These are phyloP conservation scores for Lampris megalopsis DNA, from an alignment of 2,113 vertebrate genomes.

Conservation along the genomic window DNA sequence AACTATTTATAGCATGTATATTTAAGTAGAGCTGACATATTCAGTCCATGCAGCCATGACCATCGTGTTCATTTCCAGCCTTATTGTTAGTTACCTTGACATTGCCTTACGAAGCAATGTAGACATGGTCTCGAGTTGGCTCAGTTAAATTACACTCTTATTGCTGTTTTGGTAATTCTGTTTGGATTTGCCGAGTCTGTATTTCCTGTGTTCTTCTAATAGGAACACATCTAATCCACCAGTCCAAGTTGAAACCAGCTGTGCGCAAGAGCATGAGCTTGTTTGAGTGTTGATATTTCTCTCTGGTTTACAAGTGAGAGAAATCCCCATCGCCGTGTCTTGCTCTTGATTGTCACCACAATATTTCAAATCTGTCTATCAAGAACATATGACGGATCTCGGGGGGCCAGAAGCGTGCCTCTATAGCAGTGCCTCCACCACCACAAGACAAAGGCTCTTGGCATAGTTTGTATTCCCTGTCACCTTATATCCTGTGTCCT, in stretches of 20 bases:
- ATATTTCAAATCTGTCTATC: slow-evolving; percentile 58
- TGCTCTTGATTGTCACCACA: slow-evolving; percentile 54
- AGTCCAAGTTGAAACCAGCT: neutral
- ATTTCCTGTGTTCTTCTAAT: neutral
- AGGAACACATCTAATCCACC: neutral
- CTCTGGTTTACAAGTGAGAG: slow-evolving; percentile 29
- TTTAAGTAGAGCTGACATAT: slow-evolving; percentile 70
- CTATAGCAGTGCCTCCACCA: slow-evolving; percentile 15
- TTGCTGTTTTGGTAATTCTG: slow-evolving; percentile 31
- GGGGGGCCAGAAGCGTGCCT: neutral
- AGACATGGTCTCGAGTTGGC: slow-evolving; percentile 31
- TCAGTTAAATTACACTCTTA: slow-evolving; percentile 40
- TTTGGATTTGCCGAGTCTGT: slow-evolving; percentile 11
- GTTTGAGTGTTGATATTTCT: slow-evolving; percentile 37
- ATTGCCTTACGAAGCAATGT: slow-evolving; percentile 62
- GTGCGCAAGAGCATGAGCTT: neutral
- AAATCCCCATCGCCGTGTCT: slow-evolving; percentile 57
- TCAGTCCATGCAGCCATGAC: slow-evolving; percentile 66
- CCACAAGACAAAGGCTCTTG: slow-evolving; percentile 33
- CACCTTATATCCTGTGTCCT: slow-evolving; percentile 4
- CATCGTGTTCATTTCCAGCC: slow-evolving; percentile 55
- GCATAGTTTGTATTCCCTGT: slow-evolving; percentile 13
- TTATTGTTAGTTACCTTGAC: slow-evolving; percentile 71
- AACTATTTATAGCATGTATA: slow-evolving; percentile 55
- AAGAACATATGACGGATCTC: slow-evolving; percentile 34